These are phyloP conservation scores for Orthosia gothica DNA, from an alignment of 2,888 invertebrate genomes.

Conservation along the genomic window DNA sequence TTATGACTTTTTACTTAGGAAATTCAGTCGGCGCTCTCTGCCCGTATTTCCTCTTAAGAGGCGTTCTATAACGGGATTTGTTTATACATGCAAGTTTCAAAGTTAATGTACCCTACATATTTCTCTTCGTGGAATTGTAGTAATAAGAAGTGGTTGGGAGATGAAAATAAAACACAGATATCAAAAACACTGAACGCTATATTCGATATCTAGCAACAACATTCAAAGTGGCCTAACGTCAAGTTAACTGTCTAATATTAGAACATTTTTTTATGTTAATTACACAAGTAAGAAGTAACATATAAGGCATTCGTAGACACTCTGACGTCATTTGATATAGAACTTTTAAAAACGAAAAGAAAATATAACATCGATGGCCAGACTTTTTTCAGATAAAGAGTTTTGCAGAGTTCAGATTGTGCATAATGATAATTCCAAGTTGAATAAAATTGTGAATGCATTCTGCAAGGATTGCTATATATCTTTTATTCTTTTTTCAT, in stretches of 20 bases:
- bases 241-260: constrained; percentile 72
- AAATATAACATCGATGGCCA: background rate
- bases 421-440: background rate
- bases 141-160: background rate
- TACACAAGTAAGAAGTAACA: constrained; percentile 67
- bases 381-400: background rate
- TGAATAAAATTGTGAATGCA: background rate
- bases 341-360: constrained; percentile 1
- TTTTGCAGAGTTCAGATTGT: background rate
- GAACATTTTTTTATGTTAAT: constrained; percentile 69
- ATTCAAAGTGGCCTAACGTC: constrained; percentile 85
- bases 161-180: constrained; percentile 74
- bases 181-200: constrained; percentile 90
- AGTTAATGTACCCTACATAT: background rate
- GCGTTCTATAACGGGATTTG: no score
- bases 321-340: constrained; percentile 53
- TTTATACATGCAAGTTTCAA: no score
- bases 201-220: constrained; percentile 90
- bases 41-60: no score
- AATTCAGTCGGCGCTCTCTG: no score
- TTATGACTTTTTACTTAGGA: no score
- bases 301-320: constrained; percentile 70
- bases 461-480: background rate
- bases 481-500: background rate
- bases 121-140: background rate